phyloP scores from a whole-genome alignment of 2,113 vertebrate species.

The Brevimyrus niger region DNA sequence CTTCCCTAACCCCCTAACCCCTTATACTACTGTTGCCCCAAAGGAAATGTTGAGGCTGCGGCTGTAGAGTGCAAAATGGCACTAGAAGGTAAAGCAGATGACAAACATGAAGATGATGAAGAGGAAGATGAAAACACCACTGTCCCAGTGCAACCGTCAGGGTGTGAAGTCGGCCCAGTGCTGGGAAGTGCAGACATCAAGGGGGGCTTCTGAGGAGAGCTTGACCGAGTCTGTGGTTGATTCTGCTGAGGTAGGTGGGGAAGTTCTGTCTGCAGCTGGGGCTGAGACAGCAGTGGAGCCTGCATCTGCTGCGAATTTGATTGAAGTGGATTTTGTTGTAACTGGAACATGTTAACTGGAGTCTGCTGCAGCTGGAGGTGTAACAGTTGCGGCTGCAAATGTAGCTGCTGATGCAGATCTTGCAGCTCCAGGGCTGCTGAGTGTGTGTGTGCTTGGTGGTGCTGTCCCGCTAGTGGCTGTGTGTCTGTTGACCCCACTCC shows the following conservation, averaged over 20 bases:
- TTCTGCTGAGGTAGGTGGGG: conserved; percentile 44
- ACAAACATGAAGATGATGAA: conserved; percentile 52
- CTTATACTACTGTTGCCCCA: conserved; percentile 56
- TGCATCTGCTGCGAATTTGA: conserved; percentile 53
- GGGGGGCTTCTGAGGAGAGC: conserved; percentile 38
- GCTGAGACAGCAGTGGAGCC: conserved; percentile 46
- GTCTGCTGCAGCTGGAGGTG: conserved; percentile 47
- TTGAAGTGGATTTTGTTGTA: conserved; percentile 53
- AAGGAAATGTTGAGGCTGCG: conserved; percentile 54
- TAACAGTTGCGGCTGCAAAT: conserved; percentile 29
- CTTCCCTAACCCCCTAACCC: conserved; percentile 20
- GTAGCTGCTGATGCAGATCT: conserved; percentile 40
- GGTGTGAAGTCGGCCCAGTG: conserved; percentile 25
- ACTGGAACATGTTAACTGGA: conserved; percentile 38
- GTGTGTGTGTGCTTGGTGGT: conserved; percentile 51
- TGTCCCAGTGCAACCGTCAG: conserved; percentile 31
- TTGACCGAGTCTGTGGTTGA: conserved; percentile 44
- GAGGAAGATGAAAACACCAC: conserved; percentile 46
- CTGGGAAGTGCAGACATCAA: conserved; percentile 33
- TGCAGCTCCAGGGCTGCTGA: conserved; percentile 53
- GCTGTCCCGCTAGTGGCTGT: conserved; percentile 33
- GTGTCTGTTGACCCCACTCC: conserved; percentile 19
- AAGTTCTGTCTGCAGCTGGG: conserved; percentile 43
- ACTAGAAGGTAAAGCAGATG: conserved; percentile 57
- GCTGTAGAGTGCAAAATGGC: conserved; percentile 56